Percentiles rank a stretch among this genome's conserved stretches.
Evolutionary conservation across 2,113 vertebrate genomes (phyloP).

Genomic region (Oceanites oceanicus): DNA sequence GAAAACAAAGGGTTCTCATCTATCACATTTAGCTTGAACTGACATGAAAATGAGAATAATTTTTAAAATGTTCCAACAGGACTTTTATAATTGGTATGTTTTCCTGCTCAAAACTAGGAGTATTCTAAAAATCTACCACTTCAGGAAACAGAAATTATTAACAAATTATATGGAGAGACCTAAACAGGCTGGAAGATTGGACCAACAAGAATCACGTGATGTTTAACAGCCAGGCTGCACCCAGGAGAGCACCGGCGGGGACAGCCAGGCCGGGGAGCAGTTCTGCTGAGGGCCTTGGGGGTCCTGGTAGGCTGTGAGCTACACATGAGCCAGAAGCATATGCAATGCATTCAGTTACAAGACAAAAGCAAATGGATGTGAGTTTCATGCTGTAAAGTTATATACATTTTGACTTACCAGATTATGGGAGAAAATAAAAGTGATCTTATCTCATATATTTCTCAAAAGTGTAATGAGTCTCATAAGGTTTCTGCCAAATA

Average conservation of each 20-base stretch:
- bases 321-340: fast-evolving
- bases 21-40: not conserved
- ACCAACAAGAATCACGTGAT: fast-evolving
- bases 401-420: not conserved
- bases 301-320: not conserved
- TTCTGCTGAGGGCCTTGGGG: not conserved
- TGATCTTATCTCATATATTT: not conserved
- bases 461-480: not conserved
- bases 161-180: not conserved
- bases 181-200: not conserved
- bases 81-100: not conserved
- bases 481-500: not conserved
- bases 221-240: not conserved
- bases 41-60: not conserved
- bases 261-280: not conserved
- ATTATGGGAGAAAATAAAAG: not conserved
- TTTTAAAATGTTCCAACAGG: not conserved
- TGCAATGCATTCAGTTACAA: not conserved
- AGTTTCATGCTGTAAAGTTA: not conserved
- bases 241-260: not conserved
- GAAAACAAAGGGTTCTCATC: not conserved
- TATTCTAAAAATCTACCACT: not conserved
- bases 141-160: not conserved
- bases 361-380: not conserved
- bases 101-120: not conserved